phyloP scores from a whole-genome alignment of 2,113 vertebrate species.

The Pagrus major region DNA sequence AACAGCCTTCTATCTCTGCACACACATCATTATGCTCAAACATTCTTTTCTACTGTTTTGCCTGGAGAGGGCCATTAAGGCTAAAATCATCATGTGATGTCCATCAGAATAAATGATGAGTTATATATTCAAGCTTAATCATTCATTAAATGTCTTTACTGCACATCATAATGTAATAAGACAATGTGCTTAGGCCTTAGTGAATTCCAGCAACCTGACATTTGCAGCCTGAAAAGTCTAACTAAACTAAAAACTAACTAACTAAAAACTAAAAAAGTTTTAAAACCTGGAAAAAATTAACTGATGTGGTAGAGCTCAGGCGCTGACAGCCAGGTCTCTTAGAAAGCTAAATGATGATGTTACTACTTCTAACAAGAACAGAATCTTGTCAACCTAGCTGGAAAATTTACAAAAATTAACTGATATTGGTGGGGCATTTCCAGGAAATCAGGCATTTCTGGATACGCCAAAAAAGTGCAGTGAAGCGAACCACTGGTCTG shows the following conservation, averaged over 20 bases:
- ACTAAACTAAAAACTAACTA: no score
- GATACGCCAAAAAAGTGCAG: neutral
- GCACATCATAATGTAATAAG: neutral
- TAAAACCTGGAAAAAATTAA: neutral
- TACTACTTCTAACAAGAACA: no score
- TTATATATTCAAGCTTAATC: neutral
- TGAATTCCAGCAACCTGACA: neutral
- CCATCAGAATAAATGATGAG: no score
- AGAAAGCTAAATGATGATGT: neutral
- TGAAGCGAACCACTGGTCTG: neutral
- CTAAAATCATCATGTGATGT: no score
- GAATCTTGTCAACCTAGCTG: neutral
- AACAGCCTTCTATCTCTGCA: no score
- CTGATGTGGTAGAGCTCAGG: neutral
- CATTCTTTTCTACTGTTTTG: no score
- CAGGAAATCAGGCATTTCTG: neutral
- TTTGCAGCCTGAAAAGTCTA: neutral
- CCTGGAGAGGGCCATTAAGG: no score
- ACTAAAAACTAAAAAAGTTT: no score
- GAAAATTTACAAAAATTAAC: neutral
- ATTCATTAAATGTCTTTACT: slow-evolving; percentile 9
- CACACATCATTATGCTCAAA: no score
- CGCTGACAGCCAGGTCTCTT: neutral
- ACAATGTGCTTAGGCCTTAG: neutral
- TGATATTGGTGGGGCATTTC: neutral